Evolutionary conservation across 2,113 vertebrate genomes (phyloP).

Genomic region (Hyperopisus bebe): DNA sequence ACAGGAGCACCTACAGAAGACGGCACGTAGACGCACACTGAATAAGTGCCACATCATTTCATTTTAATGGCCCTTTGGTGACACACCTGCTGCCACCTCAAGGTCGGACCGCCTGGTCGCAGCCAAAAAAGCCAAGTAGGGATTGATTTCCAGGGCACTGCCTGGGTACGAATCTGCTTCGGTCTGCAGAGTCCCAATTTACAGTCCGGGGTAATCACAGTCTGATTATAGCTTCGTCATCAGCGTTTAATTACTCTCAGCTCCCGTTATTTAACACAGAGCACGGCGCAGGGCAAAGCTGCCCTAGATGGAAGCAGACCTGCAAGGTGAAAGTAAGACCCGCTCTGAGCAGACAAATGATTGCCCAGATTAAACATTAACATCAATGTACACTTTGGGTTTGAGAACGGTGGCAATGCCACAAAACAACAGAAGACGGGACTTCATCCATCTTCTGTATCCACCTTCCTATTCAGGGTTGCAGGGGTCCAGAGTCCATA

Average conservation of each 20-base stretch:
- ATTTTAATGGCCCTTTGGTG: slow-evolving; percentile 39
- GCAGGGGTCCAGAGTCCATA: not conserved
- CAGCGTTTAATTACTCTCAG: slow-evolving; percentile 8
- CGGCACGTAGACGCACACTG: slow-evolving; percentile 16
- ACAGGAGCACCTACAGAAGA: not conserved
- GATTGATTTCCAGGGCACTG: slow-evolving; percentile 15
- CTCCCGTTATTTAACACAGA: slow-evolving; percentile 9
- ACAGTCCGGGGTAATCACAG: not conserved
- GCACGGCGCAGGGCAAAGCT: not conserved
- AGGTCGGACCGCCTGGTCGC: slow-evolving; percentile 35
- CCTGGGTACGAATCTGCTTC: slow-evolving; percentile 13
- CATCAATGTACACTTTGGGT: not conserved
- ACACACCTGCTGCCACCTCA: slow-evolving; percentile 38
- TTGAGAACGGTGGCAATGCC: not conserved
- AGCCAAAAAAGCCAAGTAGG: slow-evolving; percentile 3
- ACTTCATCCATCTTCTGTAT: not conserved
- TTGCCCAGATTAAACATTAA: not conserved
- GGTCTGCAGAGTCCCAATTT: slow-evolving; percentile 9
- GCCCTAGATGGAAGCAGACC: not conserved
- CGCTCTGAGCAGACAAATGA: not conserved
- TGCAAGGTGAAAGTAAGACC: not conserved
- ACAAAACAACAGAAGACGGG: not conserved
- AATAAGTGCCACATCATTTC: slow-evolving; percentile 32
- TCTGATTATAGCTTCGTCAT: not conserved
- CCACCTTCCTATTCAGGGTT: not conserved